Evolutionary conservation across 2,888 invertebrate genomes (phyloP).

Genomic region (Lochmaea crataegi): DNA sequence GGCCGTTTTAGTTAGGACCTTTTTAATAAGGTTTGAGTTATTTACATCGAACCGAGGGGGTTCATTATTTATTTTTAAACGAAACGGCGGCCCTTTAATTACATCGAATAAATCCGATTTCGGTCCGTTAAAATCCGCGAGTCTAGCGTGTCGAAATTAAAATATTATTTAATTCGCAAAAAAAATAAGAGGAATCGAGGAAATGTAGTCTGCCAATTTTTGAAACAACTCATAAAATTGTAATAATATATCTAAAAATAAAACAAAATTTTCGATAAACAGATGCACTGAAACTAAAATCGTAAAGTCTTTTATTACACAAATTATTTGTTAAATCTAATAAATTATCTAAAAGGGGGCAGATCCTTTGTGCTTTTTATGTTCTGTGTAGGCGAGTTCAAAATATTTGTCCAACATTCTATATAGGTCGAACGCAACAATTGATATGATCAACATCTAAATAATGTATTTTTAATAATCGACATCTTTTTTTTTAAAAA

Average conservation of each 20-base stretch:
- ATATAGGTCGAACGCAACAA: no score
- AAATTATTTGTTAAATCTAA: no score
- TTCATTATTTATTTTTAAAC: slow-evolving; percentile 65
- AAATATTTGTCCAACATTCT: no score
- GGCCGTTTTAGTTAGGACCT: slow-evolving; percentile 42
- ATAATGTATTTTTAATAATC: slow-evolving; percentile 25
- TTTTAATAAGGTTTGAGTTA: slow-evolving; percentile 62
- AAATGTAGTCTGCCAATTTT: background rate
- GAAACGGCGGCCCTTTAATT: slow-evolving; percentile 62
- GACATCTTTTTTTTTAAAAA: slow-evolving; percentile 21
- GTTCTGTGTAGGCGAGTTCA: no score
- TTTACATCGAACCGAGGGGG: slow-evolving; percentile 61
- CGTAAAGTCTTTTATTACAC: background rate
- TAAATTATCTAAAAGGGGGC: no score
- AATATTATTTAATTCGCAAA: slow-evolving; percentile 32
- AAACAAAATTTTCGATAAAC: background rate
- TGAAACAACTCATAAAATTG: background rate
- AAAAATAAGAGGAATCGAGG: no score
- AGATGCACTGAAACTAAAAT: background rate
- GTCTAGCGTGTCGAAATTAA: slow-evolving; percentile 49
- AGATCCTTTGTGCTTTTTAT: no score
- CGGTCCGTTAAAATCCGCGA: slow-evolving; percentile 43
- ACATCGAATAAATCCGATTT: slow-evolving; percentile 59
- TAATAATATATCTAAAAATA: background rate
- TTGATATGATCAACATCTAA: no score